Evolutionary conservation across 1,140 invertebrate species (phyloP), one percentile per base, ranked within the genome.

Genomic region (Protaetia brevitarsis): DNA sequence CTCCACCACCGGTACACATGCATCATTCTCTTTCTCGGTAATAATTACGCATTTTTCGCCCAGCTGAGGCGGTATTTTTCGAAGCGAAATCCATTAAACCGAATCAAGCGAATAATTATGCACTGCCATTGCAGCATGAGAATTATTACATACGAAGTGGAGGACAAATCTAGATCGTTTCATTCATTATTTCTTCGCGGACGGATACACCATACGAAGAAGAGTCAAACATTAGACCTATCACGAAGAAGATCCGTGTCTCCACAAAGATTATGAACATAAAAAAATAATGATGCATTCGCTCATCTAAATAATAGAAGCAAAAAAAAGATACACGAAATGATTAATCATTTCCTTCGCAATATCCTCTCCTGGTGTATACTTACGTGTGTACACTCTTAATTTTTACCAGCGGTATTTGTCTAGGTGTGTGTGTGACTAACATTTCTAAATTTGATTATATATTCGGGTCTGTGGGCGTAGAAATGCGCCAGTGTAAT

Each of bases 81-180:
- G 41, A 51, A 51, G 26, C 41, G 19, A 51, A 51, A 51, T 51
- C 41, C 41, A 51, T 51, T 51, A 51, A 51, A 51, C 41, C 41
- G 41, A 51, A 51, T 23, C 41, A 19, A 51, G 13, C 41, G 41
- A 23, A 23, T 51, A 51, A 51, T 51, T 51, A 51, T 51, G n/a
- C n/a, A n/a, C n/a, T n/a, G n/a, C n/a, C n/a, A 51, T 23, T 51
- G 4, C 13, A 51, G 3, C 11, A 23, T 23, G 34, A 51, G 19
- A n/a, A n/a, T n/a, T n/a, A n/a, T n/a, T 51, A 51, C 16, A 21
- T 2, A 5, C 13, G 19, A 51, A 6, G 21, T 10, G 41, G 6
- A 3, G 19, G 19, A 51, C 13, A 10, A 51, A 51, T 51, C 41
- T 19, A 19, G n/a, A n/a, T 16, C 41, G 13, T 8, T 51, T 51